phyloP scores from a whole-genome alignment of 2,888 invertebrate genomes.

The Diaprepes abbreviatus region DNA sequence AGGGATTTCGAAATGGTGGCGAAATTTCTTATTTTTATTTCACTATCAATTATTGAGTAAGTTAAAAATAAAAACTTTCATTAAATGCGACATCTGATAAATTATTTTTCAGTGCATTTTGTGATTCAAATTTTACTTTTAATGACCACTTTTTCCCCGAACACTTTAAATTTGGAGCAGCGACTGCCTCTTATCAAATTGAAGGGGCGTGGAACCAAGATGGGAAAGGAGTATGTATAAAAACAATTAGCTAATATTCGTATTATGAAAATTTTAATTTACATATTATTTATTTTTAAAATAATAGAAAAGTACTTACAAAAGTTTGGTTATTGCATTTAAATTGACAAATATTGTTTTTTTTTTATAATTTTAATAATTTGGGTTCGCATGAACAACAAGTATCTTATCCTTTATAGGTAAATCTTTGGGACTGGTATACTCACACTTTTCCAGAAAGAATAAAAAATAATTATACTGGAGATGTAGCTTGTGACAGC shows the following conservation, averaged over 20 bases:
- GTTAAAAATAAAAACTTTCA: background rate
- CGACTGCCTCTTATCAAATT: slow-evolving; percentile 60
- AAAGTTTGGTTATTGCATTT: too few relatives aligned
- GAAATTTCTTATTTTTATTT: background rate
- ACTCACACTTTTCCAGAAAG: slow-evolving; percentile 44
- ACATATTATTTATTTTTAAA: background rate
- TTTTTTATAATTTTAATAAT: background rate
- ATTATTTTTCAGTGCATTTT: background rate
- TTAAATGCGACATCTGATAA: background rate
- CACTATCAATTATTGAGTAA: background rate
- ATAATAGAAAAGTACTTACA: too few relatives aligned
- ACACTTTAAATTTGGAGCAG: slow-evolving; percentile 50
- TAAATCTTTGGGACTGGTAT: slow-evolving; percentile 43
- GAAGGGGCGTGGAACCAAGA: slow-evolving; percentile 58
- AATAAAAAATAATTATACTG: slow-evolving; percentile 63
- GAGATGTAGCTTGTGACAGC: slow-evolving; percentile 77
- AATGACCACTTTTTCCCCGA: slow-evolving; percentile 11
- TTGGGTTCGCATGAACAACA: too few relatives aligned
- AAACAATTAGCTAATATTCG: background rate
- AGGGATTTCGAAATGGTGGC: background rate
- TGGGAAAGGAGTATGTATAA: slow-evolving; percentile 55
- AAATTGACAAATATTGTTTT: background rate
- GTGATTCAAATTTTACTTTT: background rate
- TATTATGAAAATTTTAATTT: too few relatives aligned
- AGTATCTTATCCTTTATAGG: slow-evolving; percentile 22